phyloP scores from a whole-genome alignment of 2,113 vertebrate species.

The Neogale vison region DNA sequence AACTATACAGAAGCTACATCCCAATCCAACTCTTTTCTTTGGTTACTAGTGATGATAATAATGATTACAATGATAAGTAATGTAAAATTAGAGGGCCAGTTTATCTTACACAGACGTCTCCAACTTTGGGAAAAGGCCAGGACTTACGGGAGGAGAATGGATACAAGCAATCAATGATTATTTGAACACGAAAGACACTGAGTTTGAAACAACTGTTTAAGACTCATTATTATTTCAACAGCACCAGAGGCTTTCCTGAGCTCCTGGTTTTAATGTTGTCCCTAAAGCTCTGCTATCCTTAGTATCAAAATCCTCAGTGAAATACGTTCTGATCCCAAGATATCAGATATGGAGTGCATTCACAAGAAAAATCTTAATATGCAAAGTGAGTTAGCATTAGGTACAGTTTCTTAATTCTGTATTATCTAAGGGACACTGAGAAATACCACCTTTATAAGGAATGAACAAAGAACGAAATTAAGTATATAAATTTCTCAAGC shows the following conservation, averaged over 20 bases:
- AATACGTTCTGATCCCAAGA: neutral
- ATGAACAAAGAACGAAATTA: constrained; percentile 13
- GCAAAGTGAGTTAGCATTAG: neutral
- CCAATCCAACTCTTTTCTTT: neutral
- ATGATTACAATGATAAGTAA: neutral
- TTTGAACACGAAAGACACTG: neutral
- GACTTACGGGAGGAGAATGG: neutral
- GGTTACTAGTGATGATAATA: neutral
- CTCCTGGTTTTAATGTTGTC: neutral
- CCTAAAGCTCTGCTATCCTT: neutral
- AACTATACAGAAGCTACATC: neutral
- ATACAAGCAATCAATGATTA: neutral
- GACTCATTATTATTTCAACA: neutral
- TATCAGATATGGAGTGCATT: neutral
- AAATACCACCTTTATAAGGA: neutral
- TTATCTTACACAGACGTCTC: neutral
- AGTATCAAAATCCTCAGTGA: neutral
- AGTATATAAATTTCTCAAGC: neutral
- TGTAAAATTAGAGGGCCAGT: neutral
- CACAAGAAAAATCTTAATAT: neutral
- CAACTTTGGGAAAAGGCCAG: neutral
- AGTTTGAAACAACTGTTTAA: neutral
- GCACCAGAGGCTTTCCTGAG: neutral
- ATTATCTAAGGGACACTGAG: neutral
- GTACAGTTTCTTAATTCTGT: neutral